These are phyloP conservation scores for Acleris literana DNA, from an alignment of 2,888 invertebrate genomes.

Conservation along the genomic window DNA sequence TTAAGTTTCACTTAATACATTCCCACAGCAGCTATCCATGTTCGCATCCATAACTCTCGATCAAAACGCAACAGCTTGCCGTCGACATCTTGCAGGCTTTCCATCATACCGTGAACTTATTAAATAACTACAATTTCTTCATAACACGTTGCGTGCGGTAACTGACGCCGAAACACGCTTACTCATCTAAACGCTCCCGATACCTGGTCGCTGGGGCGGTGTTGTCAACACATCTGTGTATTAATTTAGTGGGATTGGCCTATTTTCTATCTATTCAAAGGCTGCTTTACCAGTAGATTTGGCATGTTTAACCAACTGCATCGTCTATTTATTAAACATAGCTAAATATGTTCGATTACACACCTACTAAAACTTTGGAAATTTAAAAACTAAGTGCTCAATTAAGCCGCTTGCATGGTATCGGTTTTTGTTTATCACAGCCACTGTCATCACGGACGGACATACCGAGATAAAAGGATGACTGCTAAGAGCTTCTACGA, in stretches of 20 bases:
- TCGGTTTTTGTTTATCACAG: conserved; percentile 41
- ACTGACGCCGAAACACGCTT: conserved; percentile 54
- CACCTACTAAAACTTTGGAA: neutral
- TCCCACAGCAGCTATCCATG: conserved; percentile 60
- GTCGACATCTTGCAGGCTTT: conserved; percentile 55
- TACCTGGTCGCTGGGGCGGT: conserved; percentile 46
- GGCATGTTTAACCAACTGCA: too few relatives aligned
- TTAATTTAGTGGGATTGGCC: conserved; percentile 56
- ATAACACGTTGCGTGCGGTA: conserved; percentile 53
- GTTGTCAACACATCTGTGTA: conserved; percentile 57
- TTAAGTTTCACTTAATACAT: conserved; percentile 53
- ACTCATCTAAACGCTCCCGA: conserved; percentile 51
- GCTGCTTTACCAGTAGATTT: too few relatives aligned
- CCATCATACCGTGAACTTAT: conserved; percentile 55
- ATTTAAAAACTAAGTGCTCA: neutral
- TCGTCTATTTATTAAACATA: too few relatives aligned
- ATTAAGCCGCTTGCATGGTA: conserved; percentile 19
- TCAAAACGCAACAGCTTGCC: conserved; percentile 56
- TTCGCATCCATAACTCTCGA: conserved; percentile 57
- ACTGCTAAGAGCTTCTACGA: conserved; percentile 65
- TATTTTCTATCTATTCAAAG: conserved; percentile 41
- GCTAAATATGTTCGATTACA: too few relatives aligned
- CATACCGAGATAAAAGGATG: conserved; percentile 59
- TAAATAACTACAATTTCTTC: conserved; percentile 54
- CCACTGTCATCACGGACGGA: conserved; percentile 50